phyloP scores from a whole-genome alignment of 2,888 invertebrate genomes.

The Dorcus hopei region DNA sequence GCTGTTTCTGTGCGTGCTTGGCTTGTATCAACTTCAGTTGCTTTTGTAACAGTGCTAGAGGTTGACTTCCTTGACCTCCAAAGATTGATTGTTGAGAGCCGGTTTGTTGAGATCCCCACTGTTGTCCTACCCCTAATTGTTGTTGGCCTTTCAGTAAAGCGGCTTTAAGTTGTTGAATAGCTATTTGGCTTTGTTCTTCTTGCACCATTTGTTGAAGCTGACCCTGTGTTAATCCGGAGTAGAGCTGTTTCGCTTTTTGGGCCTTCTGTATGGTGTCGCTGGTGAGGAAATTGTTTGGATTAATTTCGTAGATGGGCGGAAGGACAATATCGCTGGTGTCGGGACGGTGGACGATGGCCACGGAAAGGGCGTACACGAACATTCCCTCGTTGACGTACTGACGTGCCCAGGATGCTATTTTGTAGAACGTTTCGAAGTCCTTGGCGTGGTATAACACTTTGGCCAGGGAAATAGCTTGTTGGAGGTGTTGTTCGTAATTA shows the following conservation, averaged over 20 bases:
- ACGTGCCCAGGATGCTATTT: conserved; percentile 66
- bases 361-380: conserved; percentile 56
- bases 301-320: conserved; percentile 70
- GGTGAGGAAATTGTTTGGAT: conserved; percentile 69
- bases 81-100: too few relatives aligned
- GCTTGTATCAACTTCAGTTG: too few relatives aligned
- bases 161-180: too few relatives aligned
- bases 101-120: too few relatives aligned
- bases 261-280: conserved; percentile 64
- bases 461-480: conserved; percentile 63
- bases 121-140: too few relatives aligned
- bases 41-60: too few relatives aligned
- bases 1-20: too few relatives aligned
- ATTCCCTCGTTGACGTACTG: conserved; percentile 66
- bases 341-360: conserved; percentile 60
- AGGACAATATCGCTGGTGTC: conserved; percentile 64
- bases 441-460: conserved; percentile 67
- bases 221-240: background rate
- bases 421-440: conserved; percentile 67
- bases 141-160: too few relatives aligned
- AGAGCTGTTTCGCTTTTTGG: conserved; percentile 44
- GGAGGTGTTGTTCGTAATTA: conserved; percentile 58
- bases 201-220: background rate
- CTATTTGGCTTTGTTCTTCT: too few relatives aligned
- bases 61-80: too few relatives aligned